Conservation (phyloP, 2,797 vertebrate species). For the Smutsia temminckii region DNA sequence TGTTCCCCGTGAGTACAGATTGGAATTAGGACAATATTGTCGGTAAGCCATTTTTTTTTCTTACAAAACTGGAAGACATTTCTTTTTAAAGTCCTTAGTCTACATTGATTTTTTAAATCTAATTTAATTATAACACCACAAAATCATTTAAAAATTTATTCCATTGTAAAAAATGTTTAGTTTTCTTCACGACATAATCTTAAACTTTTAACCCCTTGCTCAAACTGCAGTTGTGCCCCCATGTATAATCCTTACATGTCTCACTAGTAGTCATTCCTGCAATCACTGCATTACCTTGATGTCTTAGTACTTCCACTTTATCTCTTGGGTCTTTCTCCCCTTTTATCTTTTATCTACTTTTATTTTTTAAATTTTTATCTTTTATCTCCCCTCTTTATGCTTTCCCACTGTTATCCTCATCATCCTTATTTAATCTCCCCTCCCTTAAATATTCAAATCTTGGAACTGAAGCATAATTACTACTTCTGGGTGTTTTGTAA, state of each 20-base stretch:
- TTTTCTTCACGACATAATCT: not conserved
- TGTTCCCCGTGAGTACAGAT: not conserved
- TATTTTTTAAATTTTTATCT: not conserved
- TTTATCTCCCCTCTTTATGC: not conserved
- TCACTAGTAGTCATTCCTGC: not conserved
- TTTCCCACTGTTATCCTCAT: not conserved
- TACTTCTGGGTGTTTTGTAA: not conserved
- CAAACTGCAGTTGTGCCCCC: not conserved
- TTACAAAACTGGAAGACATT: not conserved
- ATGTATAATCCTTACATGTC: not conserved
- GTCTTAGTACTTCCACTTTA: not conserved
- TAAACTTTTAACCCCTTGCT: not conserved
- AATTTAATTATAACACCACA: not conserved
- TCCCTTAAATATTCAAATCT: not conserved
- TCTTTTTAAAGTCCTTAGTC: not conserved
- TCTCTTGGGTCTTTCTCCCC: not conserved
- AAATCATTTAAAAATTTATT: not conserved
- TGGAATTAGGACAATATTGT: not conserved
- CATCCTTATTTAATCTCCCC: not conserved
- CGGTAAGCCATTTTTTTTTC: not conserved
- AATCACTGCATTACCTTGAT: not conserved
- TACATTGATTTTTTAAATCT: not conserved
- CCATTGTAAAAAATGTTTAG: not conserved
- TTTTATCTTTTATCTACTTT: not conserved
- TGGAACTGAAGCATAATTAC: not conserved